These are phyloP conservation scores for Euzophera pinguis DNA, from an alignment of 2,888 invertebrate species.

Conservation along the genomic window DNA sequence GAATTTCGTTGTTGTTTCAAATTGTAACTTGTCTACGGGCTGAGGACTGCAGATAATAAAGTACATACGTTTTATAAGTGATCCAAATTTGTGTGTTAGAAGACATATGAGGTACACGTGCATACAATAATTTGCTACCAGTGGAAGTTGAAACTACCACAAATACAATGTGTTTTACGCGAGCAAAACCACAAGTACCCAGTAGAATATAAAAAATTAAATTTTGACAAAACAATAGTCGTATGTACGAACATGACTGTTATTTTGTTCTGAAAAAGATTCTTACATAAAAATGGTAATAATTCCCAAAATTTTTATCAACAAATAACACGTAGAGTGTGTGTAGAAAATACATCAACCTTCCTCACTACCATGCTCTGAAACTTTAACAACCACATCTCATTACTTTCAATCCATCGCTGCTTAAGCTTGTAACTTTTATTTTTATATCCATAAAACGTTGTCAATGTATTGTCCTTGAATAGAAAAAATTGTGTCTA, in stretches of 20 bases:
- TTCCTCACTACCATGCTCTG: neutral
- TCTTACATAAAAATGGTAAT: neutral
- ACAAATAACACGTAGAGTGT: conserved; percentile 1
- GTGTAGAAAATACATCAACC: conserved; percentile 7
- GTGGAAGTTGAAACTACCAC: too few species aligned
- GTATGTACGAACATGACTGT: too few species aligned
- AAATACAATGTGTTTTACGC: too few species aligned
- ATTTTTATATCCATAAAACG: neutral
- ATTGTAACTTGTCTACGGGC: too few species aligned
- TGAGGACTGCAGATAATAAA: too few species aligned
- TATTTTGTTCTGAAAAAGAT: neutral
- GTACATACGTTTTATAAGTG: too few species aligned
- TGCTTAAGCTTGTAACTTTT: neutral
- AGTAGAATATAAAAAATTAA: neutral
- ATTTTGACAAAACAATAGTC: neutral
- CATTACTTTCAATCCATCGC: neutral
- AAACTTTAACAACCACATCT: neutral
- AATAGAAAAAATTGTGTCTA: neutral
- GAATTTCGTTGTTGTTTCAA: too few species aligned
- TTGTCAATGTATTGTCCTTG: neutral
- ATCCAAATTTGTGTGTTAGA: too few species aligned
- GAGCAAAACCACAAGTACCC: neutral
- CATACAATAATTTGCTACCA: too few species aligned
- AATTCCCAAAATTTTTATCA: conserved; percentile 5
- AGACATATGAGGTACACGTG: too few species aligned